Percentiles rank a stretch among this genome's conserved stretches.
phyloP scores from a whole-genome alignment of 2,888 invertebrate species.

The Perdita meconis region DNA sequence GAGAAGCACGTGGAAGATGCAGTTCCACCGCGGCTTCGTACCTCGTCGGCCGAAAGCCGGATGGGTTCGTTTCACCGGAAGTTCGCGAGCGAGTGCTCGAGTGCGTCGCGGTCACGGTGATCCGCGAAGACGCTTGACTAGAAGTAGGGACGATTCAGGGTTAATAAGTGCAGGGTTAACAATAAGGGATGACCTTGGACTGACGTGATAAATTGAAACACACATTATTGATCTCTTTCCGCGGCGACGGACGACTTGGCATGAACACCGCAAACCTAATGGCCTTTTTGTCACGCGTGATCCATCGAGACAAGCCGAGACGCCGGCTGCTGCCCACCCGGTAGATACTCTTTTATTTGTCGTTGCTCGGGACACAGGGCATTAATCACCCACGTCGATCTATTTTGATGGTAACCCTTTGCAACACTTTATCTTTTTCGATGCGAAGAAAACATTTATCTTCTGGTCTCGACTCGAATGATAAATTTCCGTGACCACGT shows the following conservation, averaged over 20 bases:
- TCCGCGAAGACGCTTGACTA: not conserved
- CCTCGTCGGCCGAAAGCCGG: slow-evolving; percentile 57
- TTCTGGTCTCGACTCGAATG: not conserved
- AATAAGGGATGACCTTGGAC: slow-evolving; percentile 21
- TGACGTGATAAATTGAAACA: slow-evolving; percentile 59
- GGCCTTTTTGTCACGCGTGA: slow-evolving; percentile 34
- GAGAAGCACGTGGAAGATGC: slow-evolving; percentile 72
- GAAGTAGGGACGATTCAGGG: not conserved
- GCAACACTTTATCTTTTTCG: not conserved
- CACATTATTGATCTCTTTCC: slow-evolving; percentile 57
- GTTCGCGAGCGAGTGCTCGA: not conserved
- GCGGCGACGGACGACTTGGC: slow-evolving; percentile 40
- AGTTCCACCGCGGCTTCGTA: slow-evolving; percentile 68
- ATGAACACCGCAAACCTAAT: slow-evolving; percentile 39
- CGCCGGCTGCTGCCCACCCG: not conserved
- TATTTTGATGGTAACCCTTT: not conserved
- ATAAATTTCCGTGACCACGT: not conserved
- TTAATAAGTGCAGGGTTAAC: slow-evolving; percentile 36
- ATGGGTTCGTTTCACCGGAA: slow-evolving; percentile 33
- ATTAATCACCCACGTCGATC: slow-evolving; percentile 2
- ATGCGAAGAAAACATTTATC: not conserved
- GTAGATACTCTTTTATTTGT: slow-evolving; percentile 31
- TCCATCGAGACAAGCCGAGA: slow-evolving; percentile 26
- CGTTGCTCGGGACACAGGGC: not conserved
- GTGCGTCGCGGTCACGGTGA: slow-evolving; percentile 12